These are phyloP conservation scores for Selenia dentaria DNA, from an alignment of 2,888 invertebrate genomes.

Conservation along the genomic window DNA sequence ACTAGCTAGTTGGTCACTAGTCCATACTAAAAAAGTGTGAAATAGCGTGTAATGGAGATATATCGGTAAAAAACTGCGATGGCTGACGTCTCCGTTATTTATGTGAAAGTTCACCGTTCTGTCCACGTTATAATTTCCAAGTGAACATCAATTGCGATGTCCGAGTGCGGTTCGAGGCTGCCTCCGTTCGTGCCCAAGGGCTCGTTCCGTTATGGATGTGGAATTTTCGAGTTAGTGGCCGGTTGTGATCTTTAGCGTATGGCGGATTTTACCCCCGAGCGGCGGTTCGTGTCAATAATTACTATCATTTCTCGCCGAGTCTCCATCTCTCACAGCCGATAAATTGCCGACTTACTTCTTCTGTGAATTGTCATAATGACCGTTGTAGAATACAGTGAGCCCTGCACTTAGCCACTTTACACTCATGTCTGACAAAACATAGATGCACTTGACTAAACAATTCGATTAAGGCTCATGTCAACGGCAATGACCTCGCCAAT, in stretches of 20 bases:
- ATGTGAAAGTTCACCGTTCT: constrained; percentile 43
- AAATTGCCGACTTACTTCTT: constrained; percentile 73
- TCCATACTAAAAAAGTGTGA: no score
- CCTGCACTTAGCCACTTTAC: constrained; percentile 60
- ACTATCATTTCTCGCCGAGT: constrained; percentile 72
- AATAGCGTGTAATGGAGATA: constrained; percentile 13
- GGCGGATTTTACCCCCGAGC: constrained; percentile 59
- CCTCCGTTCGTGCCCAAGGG: constrained; percentile 64
- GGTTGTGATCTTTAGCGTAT: constrained; percentile 67
- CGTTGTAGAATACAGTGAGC: constrained; percentile 55
- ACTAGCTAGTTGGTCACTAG: no score
- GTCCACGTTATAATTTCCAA: constrained; percentile 52
- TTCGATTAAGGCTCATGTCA: no score
- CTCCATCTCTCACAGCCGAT: constrained; percentile 69
- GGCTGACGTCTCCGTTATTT: constrained; percentile 34
- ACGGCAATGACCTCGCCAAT: no score
- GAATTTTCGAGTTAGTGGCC: constrained; percentile 78
- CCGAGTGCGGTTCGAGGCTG: constrained; percentile 50
- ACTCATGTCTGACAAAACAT: constrained; percentile 41
- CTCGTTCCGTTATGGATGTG: constrained; percentile 71
- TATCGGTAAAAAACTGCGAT: constrained; percentile 6
- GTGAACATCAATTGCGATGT: constrained; percentile 57
- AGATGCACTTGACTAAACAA: constrained; percentile 33
- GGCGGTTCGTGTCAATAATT: constrained; percentile 80
- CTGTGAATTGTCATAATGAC: constrained; percentile 75